phyloP scores from a whole-genome alignment of 2,888 invertebrate genomes.

The Amphipyra tragopoginis region DNA sequence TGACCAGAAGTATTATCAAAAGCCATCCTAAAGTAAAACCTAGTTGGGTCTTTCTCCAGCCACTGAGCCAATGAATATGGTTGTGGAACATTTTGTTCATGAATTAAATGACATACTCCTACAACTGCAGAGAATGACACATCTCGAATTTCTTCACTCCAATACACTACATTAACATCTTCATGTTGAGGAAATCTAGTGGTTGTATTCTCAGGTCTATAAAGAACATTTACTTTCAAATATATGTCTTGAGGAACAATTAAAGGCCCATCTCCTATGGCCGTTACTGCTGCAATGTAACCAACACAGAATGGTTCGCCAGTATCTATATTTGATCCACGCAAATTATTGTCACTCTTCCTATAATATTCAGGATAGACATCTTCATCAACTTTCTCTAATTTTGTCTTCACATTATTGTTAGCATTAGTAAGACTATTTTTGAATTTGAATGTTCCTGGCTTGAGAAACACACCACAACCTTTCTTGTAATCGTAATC shows the following conservation, averaged over 20 bases:
- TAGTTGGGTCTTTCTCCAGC: conserved; percentile 91
- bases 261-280: conserved; percentile 85
- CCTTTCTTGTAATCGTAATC: conserved; percentile 91
- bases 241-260: conserved; percentile 90
- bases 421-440: conserved; percentile 65
- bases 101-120: conserved; percentile 93
- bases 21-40: conserved; percentile 93
- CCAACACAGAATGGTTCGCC: conserved; percentile 94
- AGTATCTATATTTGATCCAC: conserved; percentile 93
- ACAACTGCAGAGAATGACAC: conserved; percentile 90
- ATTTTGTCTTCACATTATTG: conserved; percentile 70
- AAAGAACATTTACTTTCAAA: conserved; percentile 92
- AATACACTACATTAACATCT: conserved; percentile 94
- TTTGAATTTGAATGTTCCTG: conserved; percentile 91
- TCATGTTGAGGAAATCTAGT: conserved; percentile 90
- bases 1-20: conserved; percentile 90
- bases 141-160: conserved; percentile 93
- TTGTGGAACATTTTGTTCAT: conserved; percentile 90
- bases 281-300: conserved; percentile 91
- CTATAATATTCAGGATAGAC: conserved; percentile 95
- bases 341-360: conserved; percentile 92
- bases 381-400: conserved; percentile 92
- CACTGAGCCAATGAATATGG: conserved; percentile 89
- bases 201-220: conserved; percentile 94
- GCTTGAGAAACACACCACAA: conserved; percentile 92